Evolutionary conservation across 2,797 vertebrate species (phyloP).

Genomic region (Pachyuromys duprasi): DNA sequence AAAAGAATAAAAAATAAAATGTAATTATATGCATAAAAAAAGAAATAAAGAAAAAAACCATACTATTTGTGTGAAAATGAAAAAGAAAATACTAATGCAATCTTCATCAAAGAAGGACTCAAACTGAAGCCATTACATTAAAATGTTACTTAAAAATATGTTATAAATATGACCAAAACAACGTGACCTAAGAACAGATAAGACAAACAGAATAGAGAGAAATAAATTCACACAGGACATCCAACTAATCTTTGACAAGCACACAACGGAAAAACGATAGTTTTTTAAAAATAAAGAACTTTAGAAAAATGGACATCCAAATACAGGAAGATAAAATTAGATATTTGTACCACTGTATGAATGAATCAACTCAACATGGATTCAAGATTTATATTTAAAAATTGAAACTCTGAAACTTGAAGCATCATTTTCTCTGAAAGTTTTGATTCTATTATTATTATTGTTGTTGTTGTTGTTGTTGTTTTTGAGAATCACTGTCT

Average conservation of each 20-base stretch:
- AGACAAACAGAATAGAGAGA: not conserved
- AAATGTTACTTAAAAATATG: not conserved
- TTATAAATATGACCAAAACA: not conserved
- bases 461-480: not conserved
- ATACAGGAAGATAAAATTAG: not conserved
- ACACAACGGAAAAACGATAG: not conserved
- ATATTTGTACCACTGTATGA: not conserved
- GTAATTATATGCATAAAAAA: not conserved
- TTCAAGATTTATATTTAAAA: not conserved
- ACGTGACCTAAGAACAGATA: not conserved
- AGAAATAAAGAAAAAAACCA: not conserved
- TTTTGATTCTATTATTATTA: not conserved
- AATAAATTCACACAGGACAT: not conserved
- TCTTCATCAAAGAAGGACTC: not conserved
- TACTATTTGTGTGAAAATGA: not conserved
- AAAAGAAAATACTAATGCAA: not conserved
- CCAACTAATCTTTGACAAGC: not conserved
- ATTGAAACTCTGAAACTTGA: not conserved
- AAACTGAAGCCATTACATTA: not conserved
- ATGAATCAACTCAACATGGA: not conserved
- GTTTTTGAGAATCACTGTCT: not conserved
- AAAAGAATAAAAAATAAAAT: too few species aligned
- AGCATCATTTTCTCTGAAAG: constrained; percentile 29
- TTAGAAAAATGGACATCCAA: not conserved
- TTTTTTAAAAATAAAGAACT: not conserved